Evolutionary conservation across 2,113 vertebrate species (phyloP).

Genomic region (Cranoglanis bouderius): DNA sequence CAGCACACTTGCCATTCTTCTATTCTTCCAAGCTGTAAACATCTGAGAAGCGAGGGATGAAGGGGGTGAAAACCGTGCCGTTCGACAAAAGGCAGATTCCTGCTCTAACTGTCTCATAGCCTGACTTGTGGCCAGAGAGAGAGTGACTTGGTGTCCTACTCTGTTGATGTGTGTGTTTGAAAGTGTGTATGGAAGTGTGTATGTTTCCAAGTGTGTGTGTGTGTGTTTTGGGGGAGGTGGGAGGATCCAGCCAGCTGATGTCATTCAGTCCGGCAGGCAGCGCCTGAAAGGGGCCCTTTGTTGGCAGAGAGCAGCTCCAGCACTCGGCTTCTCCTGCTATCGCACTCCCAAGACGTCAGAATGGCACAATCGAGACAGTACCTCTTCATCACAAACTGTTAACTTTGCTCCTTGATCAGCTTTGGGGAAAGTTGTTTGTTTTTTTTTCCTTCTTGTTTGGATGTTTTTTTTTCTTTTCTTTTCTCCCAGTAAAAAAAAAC

Average conservation of each 20-base stretch:
- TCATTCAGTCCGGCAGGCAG: conserved; percentile 82
- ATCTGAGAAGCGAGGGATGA: conserved; percentile 51
- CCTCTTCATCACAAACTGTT: conserved; percentile 37
- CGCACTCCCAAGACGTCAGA: conserved; percentile 61
- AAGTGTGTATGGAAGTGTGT: conserved; percentile 27
- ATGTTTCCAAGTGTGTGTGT: conserved; percentile 40
- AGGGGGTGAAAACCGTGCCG: conserved; percentile 42
- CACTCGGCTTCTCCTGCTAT: conserved; percentile 68
- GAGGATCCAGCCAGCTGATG: conserved; percentile 82
- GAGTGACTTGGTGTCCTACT: conserved; percentile 48
- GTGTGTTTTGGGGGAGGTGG: conserved; percentile 75
- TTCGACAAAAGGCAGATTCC: conserved; percentile 56
- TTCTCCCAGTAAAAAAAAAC: conserved; percentile 31
- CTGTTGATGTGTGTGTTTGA: conserved; percentile 24
- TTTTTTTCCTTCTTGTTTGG: background rate
- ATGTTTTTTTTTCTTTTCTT: background rate
- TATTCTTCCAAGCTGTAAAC: conserved; percentile 66
- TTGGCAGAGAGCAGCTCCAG: conserved; percentile 81
- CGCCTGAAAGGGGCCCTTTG: conserved; percentile 92
- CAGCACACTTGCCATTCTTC: conserved; percentile 20
- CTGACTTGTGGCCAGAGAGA: conserved; percentile 7
- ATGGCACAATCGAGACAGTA: conserved; percentile 62
- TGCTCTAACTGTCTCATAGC: conserved; percentile 18
- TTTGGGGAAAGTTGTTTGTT: background rate
- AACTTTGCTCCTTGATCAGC: background rate